A percentile compares a stretch with the other conserved stretches of the same genome.
phyloP scores from a whole-genome alignment of 2,888 invertebrate genomes.

The Thymelicus acteon region DNA sequence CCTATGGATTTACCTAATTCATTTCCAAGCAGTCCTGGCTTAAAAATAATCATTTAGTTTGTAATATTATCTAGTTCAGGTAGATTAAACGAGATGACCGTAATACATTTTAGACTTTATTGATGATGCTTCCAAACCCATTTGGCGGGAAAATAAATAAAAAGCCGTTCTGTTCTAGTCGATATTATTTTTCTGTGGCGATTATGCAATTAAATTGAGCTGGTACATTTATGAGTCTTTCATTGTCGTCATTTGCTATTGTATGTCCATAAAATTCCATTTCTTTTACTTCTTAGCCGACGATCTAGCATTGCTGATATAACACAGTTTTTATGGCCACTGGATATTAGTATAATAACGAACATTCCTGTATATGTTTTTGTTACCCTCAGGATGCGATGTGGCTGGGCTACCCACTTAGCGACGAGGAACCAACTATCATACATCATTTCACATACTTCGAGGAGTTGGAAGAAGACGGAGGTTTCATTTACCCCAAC shows the following conservation, averaged over 20 bases:
- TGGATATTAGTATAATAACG: no score
- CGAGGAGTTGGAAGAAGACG: constrained; percentile 86
- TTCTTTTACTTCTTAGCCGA: no score
- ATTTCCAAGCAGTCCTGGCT: no score
- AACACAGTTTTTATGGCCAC: no score
- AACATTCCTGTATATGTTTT: neutral
- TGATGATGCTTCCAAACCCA: neutral
- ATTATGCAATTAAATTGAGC: no score
- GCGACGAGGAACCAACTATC: constrained; percentile 93
- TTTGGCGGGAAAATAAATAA: neutral
- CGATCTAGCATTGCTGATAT: no score
- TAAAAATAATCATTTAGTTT: no score
- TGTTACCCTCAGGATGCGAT: constrained; percentile 77
- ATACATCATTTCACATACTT: constrained; percentile 95
- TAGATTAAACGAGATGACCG: neutral
- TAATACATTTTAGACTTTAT: neutral
- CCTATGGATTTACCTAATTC: no score
- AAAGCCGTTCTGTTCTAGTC: neutral
- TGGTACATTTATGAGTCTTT: neutral
- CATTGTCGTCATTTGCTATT: neutral
- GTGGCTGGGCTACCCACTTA: constrained; percentile 91
- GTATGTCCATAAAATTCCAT: no score
- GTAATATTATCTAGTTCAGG: no score
- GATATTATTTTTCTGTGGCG: neutral
- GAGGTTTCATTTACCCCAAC: constrained; percentile 92